Evolutionary conservation across 2,113 vertebrate genomes (phyloP).

Genomic region (Salvator merianae): DNA sequence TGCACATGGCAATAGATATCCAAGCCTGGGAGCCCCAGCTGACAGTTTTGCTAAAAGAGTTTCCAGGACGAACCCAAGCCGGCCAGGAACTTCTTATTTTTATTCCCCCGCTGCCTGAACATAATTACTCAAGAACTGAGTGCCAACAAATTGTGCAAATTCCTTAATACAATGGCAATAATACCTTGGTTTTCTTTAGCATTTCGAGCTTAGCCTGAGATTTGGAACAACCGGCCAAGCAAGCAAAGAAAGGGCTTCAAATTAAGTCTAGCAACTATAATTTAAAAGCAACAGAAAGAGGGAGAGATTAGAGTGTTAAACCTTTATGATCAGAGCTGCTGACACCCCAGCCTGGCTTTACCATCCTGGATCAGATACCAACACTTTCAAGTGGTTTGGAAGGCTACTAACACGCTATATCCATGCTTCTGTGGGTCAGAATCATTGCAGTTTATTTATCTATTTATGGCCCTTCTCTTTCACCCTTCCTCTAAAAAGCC

Average conservation of each 20-base stretch:
- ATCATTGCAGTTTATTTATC: too few species aligned
- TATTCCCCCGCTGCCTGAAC: constrained; percentile 27
- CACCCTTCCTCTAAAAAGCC: too few species aligned
- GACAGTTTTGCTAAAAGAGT: constrained; percentile 31
- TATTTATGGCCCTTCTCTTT: too few species aligned
- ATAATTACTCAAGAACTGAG: constrained; percentile 14
- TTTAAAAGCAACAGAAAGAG: neutral
- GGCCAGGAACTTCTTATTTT: constrained; percentile 31
- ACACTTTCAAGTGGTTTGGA: too few species aligned
- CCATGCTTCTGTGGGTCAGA: too few species aligned
- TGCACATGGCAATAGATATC: constrained; percentile 45
- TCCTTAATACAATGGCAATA: neutral
- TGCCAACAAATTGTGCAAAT: neutral
- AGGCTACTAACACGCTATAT: too few species aligned
- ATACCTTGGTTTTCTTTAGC: neutral
- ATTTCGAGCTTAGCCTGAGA: constrained; percentile 1
- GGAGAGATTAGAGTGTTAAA: too few species aligned
- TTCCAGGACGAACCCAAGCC: constrained; percentile 44
- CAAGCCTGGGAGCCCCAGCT: constrained; percentile 44
- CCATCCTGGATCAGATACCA: too few species aligned
- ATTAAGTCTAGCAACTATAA: neutral
- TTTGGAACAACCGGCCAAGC: constrained; percentile 1
- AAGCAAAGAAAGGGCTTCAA: neutral
- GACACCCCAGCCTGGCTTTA: neutral
- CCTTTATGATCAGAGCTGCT: neutral